Evolutionary conservation across 2,888 invertebrate genomes (phyloP).

Genomic region (Archaeoteleia sp.): DNA sequence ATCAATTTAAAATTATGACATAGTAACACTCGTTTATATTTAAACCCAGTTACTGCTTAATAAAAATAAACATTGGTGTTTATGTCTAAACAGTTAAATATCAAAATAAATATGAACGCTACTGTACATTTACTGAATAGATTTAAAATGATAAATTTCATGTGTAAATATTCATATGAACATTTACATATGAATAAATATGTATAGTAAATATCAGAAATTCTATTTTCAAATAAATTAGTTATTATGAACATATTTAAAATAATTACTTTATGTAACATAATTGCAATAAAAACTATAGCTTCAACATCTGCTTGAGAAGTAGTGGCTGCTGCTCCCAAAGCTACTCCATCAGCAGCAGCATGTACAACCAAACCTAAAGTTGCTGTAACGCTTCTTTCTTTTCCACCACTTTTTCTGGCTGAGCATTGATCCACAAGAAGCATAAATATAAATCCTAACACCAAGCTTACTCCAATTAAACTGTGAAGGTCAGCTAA

Average conservation of each 20-base stretch:
- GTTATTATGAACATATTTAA: conserved; percentile 11
- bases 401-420: conserved; percentile 79
- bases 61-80: no score
- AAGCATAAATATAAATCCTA: conserved; percentile 98
- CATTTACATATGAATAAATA: no score
- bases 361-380: conserved; percentile 98
- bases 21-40: no score
- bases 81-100: no score
- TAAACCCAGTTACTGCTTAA: no score
- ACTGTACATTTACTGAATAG: no score
- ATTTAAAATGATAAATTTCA: no score
- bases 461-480: conserved; percentile 94
- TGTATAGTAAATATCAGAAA: no score
- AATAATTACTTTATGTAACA: conserved; percentile 91
- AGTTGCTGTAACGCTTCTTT: conserved; percentile 93
- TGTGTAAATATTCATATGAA: no score
- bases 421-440: conserved; percentile 90
- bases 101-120: no score
- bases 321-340: conserved; percentile 98
- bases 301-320: conserved; percentile 97
- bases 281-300: conserved; percentile 98
- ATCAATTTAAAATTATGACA: no score
- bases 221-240: conserved; percentile 6
- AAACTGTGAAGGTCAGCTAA: conserved; percentile 82
- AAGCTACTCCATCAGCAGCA: conserved; percentile 97